A percentile compares a stretch with the other conserved stretches of the same genome.
Conservation (phyloP, 2,888 invertebrate species). For the Nomada fucata region DNA sequence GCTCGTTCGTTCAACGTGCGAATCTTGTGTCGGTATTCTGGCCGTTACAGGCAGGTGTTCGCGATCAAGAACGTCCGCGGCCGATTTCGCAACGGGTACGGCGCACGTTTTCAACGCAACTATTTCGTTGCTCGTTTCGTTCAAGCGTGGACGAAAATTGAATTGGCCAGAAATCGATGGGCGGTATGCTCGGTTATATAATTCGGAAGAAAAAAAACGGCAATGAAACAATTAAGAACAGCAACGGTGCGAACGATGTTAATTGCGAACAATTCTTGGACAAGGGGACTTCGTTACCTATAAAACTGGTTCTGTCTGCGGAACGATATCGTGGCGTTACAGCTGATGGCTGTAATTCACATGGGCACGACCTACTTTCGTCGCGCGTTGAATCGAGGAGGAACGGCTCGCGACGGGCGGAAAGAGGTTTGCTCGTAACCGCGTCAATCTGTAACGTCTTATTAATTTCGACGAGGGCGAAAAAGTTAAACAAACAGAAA, state of each 20-base stretch:
- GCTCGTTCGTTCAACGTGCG: constrained; percentile 9
- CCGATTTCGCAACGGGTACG: no score
- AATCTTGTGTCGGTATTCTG: no score
- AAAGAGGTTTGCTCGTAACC: neutral
- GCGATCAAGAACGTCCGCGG: no score
- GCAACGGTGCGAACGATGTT: constrained; percentile 36
- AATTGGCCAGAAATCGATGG: neutral
- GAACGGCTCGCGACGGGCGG: constrained; percentile 39
- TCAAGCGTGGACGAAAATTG: no score
- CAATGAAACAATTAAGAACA: neutral
- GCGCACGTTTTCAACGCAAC: no score
- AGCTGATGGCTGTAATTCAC: constrained; percentile 65
- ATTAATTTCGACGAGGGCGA: neutral
- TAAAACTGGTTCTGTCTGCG: constrained; percentile 40
- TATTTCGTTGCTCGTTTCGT: no score
- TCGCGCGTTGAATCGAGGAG: constrained; percentile 46
- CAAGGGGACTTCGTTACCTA: constrained; percentile 46
- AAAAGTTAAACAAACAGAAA: neutral
- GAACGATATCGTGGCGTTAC: constrained; percentile 59
- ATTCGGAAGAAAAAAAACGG: neutral
- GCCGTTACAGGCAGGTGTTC: no score
- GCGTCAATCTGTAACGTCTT: constrained; percentile 25
- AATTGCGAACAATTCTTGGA: constrained; percentile 41
- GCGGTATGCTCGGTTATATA: neutral
- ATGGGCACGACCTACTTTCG: constrained; percentile 59